Evolutionary conservation across 2,888 invertebrate species (phyloP).

Genomic region (Habroteleia sp.): DNA sequence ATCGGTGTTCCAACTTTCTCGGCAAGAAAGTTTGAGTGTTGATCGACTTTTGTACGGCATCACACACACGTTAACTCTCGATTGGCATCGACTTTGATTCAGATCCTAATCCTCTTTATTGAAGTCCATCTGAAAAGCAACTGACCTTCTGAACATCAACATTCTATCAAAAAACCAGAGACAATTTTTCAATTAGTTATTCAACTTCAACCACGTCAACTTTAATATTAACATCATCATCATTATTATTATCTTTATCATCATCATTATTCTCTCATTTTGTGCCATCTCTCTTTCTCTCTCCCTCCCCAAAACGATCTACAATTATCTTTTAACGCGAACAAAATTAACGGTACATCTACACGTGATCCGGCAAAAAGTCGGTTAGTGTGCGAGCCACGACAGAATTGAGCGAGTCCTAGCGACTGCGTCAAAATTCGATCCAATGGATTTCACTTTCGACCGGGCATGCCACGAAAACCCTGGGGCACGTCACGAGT

Average conservation of each 20-base stretch:
- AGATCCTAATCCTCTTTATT: slow-evolving; percentile 18
- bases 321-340: too few species aligned
- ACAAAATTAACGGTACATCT: too few species aligned
- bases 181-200: too few species aligned
- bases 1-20: slow-evolving; percentile 36
- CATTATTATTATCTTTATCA: too few species aligned
- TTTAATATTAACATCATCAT: too few species aligned
- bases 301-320: too few species aligned
- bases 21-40: slow-evolving; percentile 46
- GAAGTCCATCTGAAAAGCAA: slow-evolving; percentile 11
- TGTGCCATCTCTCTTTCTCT: too few species aligned
- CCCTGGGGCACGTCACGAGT: slow-evolving; percentile 15
- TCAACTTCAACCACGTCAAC: too few species aligned
- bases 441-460: slow-evolving; percentile 55
- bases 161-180: too few species aligned
- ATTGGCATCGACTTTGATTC: slow-evolving; percentile 18
- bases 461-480: slow-evolving; percentile 19
- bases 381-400: slow-evolving; percentile 40
- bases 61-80: slow-evolving; percentile 7
- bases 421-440: slow-evolving; percentile 44
- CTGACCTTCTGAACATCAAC: too few species aligned
- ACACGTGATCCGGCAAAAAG: too few species aligned
- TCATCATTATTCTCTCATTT: too few species aligned
- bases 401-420: slow-evolving; percentile 8
- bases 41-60: slow-evolving; percentile 30